A percentile compares a stretch with the other conserved stretches of the same genome.
These are phyloP conservation scores for Sphaerophoria rueppellii DNA, from an alignment of 2,888 invertebrate species.

Conservation along the genomic window DNA sequence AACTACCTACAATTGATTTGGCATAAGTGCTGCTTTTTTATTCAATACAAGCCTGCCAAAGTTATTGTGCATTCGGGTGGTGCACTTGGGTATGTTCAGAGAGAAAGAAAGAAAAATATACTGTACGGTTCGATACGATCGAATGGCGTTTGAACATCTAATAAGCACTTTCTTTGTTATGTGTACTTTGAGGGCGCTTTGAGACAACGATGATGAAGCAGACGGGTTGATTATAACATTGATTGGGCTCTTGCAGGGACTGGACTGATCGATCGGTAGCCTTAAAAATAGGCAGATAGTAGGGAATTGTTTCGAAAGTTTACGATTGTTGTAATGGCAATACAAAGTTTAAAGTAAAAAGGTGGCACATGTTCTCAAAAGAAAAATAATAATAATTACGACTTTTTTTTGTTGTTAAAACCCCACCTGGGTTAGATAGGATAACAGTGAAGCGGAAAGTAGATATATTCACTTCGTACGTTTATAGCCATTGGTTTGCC, in stretches of 20 bases:
- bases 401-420: neutral
- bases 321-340: neutral
- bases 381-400: constrained; percentile 25
- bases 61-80: neutral
- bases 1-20: constrained; percentile 43
- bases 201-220: constrained; percentile 6
- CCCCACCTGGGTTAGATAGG: constrained; percentile 4
- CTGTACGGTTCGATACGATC: constrained; percentile 48
- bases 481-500: neutral
- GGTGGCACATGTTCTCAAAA: constrained; percentile 38
- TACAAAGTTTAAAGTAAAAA: neutral
- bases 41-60: constrained; percentile 19
- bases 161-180: constrained; percentile 62
- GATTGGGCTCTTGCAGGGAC: neutral
- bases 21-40: constrained; percentile 41
- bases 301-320: constrained; percentile 51
- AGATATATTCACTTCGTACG: neutral
- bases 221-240: constrained; percentile 4
- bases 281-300: constrained; percentile 4
- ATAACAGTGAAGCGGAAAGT: constrained; percentile 46
- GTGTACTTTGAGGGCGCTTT: constrained; percentile 46
- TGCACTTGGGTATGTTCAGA: neutral
- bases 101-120: constrained; percentile 17
- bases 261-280: neutral
- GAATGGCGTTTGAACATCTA: constrained; percentile 47